Evolutionary conservation across 1,140 invertebrate genomes (phyloP).

Genomic region (Steinernema khuongi): DNA sequence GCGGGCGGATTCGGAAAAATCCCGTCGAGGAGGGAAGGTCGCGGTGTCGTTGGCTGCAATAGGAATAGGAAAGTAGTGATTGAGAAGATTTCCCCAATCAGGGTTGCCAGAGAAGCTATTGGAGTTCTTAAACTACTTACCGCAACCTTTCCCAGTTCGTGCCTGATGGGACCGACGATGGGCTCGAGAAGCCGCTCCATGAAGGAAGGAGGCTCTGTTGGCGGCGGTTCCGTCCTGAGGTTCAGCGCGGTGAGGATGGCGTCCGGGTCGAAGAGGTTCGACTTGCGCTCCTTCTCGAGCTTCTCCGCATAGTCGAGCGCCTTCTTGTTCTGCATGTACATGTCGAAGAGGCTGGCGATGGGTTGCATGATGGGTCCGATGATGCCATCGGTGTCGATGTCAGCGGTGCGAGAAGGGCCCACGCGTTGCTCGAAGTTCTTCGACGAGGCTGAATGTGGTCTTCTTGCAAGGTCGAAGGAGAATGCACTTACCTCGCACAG

Average conservation of each 20-base stretch:
- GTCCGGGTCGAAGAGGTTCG: neutral
- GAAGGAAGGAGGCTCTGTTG: slow-evolving; percentile 12
- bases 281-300: neutral
- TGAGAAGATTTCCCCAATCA: neutral
- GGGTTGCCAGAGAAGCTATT: too few species aligned
- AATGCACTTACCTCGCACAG: neutral
- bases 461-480: neutral
- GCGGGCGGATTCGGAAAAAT: slow-evolving; percentile 13
- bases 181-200: slow-evolving; percentile 29
- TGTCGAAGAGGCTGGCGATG: slow-evolving; percentile 9
- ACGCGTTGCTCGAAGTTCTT: neutral
- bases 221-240: neutral
- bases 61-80: neutral
- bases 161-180: slow-evolving; percentile 23
- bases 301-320: slow-evolving; percentile 11
- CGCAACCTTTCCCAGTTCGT: slow-evolving; percentile 21
- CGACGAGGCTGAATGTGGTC: neutral
- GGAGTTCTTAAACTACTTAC: too few species aligned
- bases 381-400: slow-evolving; percentile 18
- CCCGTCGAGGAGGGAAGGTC: slow-evolving; percentile 13
- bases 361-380: slow-evolving; percentile 21
- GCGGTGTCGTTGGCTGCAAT: slow-evolving; percentile 14
- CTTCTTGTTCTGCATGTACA: slow-evolving; percentile 14
- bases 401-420: neutral
- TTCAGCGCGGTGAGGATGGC: neutral